Conservation (phyloP, 2,888 invertebrate genomes). For the Unio pictorum region DNA sequence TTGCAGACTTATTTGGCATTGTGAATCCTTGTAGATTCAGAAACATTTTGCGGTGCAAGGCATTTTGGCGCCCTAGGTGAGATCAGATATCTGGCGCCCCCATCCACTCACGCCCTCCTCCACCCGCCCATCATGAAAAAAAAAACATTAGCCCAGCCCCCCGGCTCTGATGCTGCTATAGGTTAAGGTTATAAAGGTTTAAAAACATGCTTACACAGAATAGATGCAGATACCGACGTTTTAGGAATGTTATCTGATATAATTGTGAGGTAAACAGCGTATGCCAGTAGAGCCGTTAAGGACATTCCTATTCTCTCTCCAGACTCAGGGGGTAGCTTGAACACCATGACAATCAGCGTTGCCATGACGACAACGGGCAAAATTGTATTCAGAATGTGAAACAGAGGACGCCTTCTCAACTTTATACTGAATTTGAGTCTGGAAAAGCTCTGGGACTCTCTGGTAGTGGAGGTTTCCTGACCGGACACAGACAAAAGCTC, state of each 20-base stretch:
- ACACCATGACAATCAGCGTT: slow-evolving; percentile 25
- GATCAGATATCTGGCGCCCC: too few relatives aligned
- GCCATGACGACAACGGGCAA: slow-evolving; percentile 40
- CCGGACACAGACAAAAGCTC: slow-evolving; percentile 12
- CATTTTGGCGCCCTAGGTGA: too few relatives aligned
- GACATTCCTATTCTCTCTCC: slow-evolving; percentile 20
- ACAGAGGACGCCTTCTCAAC: slow-evolving; percentile 32
- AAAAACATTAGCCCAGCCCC: too few relatives aligned
- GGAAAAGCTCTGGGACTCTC: slow-evolving; percentile 15
- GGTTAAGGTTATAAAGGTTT: too few relatives aligned
- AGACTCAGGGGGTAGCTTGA: slow-evolving; percentile 19
- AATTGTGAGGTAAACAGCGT: slow-evolving; percentile 41
- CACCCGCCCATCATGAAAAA: too few relatives aligned
- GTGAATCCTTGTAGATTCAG: too few relatives aligned
- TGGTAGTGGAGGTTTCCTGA: neutral
- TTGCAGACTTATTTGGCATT: too few relatives aligned
- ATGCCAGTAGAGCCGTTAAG: slow-evolving; percentile 35
- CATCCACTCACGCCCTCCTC: too few relatives aligned
- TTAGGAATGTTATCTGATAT: slow-evolving; percentile 42
- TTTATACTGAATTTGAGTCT: slow-evolving; percentile 24
- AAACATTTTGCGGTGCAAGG: too few relatives aligned
- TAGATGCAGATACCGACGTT: slow-evolving; percentile 32
- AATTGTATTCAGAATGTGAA: slow-evolving; percentile 38
- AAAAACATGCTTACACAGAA: slow-evolving; percentile 28
- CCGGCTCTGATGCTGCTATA: too few relatives aligned